Base-by-base conservation (phyloP, 2,888 invertebrate species). In the Limnephilus lunatus region DNA sequence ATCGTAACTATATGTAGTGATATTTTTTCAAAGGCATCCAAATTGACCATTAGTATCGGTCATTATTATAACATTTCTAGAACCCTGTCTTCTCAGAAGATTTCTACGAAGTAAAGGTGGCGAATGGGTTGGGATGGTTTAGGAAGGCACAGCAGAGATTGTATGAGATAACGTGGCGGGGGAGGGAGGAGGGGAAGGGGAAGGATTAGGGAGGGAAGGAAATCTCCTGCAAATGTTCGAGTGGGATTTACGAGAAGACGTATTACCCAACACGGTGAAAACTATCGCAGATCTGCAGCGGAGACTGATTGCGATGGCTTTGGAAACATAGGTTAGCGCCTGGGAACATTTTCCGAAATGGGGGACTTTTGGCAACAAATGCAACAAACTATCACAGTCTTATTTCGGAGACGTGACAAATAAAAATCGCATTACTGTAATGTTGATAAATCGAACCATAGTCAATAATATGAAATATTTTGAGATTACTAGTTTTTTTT, bases 141-240 rank as follows among this genome's bases (percentile, higher is more conserved):
- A n/a, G 25, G 68, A 68, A 68, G 68, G 68, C 68, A 25, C 68
- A 81, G 88, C 88, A 80, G 88, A 89, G 80, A 89, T 89, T 89
- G 88, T 89, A 80, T 88, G n/a, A 89, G 81, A 89, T 89, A 88
- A 68, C 80, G 19, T 19, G 25, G 11, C 12, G 35, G 19, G n/a
- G 25, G 31, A 7, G 68, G 87, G 2, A 12, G 80, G 31, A 3
- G 9, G 68, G 68, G 68, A 25, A n/a, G 1, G 9, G 68, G 25
- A 68, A 68, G 68, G 68, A 68, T 68, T 68, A 68, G 86, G 80
- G 80, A 89, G 88, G 35, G 31, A 30, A 53, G 48, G 3, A 53
- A 80, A 89, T 81, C 88, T 44, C 88, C 80, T 89, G 88, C 88
- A 89, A 89, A 89, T 86, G 86, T 89, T 89, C 88, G 88, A 89